A percentile compares a stretch with the other conserved stretches of the same genome.
Conservation (phyloP, 2,888 invertebrate species). For the Oscheius sp. region DNA sequence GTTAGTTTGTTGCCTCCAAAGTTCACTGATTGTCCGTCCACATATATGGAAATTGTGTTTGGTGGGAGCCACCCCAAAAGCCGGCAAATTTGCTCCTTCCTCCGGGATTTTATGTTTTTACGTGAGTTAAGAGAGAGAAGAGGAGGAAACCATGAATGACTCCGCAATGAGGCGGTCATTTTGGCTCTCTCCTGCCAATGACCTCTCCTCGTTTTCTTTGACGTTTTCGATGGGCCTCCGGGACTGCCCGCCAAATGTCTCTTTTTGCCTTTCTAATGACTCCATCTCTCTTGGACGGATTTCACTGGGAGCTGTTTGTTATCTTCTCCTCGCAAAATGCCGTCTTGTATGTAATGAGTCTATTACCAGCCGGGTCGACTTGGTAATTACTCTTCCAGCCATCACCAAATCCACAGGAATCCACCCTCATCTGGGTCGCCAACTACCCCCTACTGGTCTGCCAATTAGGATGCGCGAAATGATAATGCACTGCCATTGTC, state of each 20-base stretch:
- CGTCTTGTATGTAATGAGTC: background rate
- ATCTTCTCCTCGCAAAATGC: background rate
- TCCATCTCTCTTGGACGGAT: conserved; percentile 2
- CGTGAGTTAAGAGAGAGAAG: background rate
- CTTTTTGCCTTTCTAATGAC: conserved; percentile 24
- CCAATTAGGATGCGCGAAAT: conserved; percentile 31
- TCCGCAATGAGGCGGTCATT: conserved; percentile 16
- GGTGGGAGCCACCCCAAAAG: background rate
- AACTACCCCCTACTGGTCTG: background rate
- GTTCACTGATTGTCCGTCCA: conserved; percentile 22
- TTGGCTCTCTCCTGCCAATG: conserved; percentile 5
- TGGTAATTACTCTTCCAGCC: background rate
- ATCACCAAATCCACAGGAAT: background rate
- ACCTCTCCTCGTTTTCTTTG: conserved; percentile 7
- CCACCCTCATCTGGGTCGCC: background rate
- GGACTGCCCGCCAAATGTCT: conserved; percentile 1
- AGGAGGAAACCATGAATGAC: conserved; percentile 9
- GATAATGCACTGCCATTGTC: conserved; percentile 32
- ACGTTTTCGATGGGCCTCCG: conserved; percentile 8
- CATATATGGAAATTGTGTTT: conserved; percentile 25
- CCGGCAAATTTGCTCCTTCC: background rate
- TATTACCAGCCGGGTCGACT: background rate
- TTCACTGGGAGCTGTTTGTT: too few species aligned
- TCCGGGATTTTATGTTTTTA: background rate
- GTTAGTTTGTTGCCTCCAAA: background rate